These are phyloP conservation scores for Sipha maydis DNA, from an alignment of 2,888 invertebrate genomes.

Conservation along the genomic window DNA sequence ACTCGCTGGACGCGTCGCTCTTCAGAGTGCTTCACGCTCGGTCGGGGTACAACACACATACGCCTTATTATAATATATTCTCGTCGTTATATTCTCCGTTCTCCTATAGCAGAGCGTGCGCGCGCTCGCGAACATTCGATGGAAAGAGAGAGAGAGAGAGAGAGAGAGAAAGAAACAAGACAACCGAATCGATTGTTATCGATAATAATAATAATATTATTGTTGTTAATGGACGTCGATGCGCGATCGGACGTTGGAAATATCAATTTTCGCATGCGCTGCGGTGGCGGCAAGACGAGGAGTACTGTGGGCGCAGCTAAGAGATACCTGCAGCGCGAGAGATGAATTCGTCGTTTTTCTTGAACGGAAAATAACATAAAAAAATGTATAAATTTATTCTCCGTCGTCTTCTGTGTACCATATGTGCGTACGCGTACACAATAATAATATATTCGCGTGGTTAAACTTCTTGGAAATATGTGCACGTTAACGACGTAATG, in stretches of 20 bases:
- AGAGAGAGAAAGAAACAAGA: neutral
- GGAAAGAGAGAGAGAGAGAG: no score
- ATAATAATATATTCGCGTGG: neutral
- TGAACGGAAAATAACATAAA: neutral
- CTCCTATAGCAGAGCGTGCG: neutral
- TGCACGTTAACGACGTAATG: neutral
- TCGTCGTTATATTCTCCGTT: neutral
- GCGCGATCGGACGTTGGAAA: neutral
- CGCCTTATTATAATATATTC: neutral
- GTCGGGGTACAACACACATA: slow-evolving; percentile 1
- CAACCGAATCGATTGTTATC: slow-evolving; percentile 38
- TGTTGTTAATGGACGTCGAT: neutral
- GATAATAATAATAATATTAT: neutral
- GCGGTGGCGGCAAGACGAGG: neutral
- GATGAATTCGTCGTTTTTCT: neutral
- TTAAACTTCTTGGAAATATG: slow-evolving; percentile 2
- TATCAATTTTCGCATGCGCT: neutral
- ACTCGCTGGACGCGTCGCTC: neutral
- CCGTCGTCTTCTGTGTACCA: neutral
- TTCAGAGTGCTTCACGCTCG: slow-evolving; percentile 1
- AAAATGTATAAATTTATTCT: neutral
- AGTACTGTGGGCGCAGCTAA: neutral
- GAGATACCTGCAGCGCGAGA: no score
- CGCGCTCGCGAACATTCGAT: neutral
- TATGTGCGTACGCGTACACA: neutral